phyloP scores from a whole-genome alignment of 2,113 vertebrate species.

The Nansenia antarctica region DNA sequence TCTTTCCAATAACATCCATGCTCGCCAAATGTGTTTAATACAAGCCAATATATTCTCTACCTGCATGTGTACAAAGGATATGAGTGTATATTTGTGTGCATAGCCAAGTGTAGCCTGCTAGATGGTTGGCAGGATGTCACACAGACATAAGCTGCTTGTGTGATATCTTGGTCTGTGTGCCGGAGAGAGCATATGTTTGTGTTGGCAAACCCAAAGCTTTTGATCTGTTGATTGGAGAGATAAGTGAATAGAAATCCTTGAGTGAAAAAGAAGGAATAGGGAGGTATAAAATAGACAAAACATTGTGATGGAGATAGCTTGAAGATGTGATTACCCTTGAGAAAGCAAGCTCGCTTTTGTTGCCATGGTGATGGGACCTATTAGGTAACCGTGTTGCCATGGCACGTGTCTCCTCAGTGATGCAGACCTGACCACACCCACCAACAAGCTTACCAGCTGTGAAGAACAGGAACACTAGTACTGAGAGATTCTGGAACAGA shows the following conservation, averaged over 20 bases:
- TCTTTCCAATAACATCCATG: neutral
- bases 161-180: constrained; percentile 38
- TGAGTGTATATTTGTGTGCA: too few relatives aligned
- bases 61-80: neutral
- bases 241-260: constrained; percentile 31
- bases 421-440: constrained; percentile 76
- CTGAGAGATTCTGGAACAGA: too few relatives aligned
- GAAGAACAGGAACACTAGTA: constrained; percentile 52
- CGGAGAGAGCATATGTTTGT: constrained; percentile 18
- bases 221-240: constrained; percentile 10
- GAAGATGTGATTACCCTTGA: constrained; percentile 72
- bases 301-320: constrained; percentile 46
- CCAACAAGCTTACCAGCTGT: constrained; percentile 62
- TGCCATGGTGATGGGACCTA: constrained; percentile 69
- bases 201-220: constrained; percentile 25
- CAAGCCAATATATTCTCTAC: neutral
- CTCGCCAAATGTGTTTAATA: constrained; percentile 18
- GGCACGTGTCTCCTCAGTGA: constrained; percentile 75
- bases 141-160: constrained; percentile 51
- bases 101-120: neutral
- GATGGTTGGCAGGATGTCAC: constrained; percentile 39
- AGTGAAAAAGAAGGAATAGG: constrained; percentile 22
- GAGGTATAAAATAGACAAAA: constrained; percentile 47
- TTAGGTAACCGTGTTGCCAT: constrained; percentile 81
- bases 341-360: constrained; percentile 75